Evolutionary conservation across 2,888 invertebrate genomes (phyloP).

Genomic region (Harpalus rufipes): DNA sequence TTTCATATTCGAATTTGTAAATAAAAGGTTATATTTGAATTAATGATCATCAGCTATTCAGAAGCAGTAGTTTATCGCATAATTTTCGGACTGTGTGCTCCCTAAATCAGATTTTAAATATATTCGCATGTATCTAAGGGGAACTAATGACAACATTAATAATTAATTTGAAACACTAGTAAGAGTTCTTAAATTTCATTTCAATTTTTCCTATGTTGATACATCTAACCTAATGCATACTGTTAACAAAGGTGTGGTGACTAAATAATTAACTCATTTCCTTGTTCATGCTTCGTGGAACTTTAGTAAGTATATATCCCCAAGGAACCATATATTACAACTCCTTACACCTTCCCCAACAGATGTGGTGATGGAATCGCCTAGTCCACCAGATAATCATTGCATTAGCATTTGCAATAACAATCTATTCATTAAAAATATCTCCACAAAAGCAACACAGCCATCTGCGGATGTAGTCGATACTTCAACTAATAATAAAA

Average conservation of each 20-base stretch:
- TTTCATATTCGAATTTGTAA: too few relatives aligned
- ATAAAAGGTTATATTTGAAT: too few relatives aligned
- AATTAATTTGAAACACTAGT: too few relatives aligned
- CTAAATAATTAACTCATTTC: conserved; percentile 40
- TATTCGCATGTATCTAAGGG: too few relatives aligned
- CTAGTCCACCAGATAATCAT: conserved; percentile 76
- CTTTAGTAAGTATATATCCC: conserved; percentile 77
- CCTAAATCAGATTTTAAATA: background rate
- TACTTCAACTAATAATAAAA: conserved; percentile 72
- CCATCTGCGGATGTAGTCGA: conserved; percentile 70
- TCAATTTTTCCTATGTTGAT: background rate
- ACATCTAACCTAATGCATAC: background rate
- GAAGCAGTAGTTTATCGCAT: too few relatives aligned
- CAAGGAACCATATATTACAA: conserved; percentile 71
- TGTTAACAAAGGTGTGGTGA: conserved; percentile 29
- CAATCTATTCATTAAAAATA: conserved; percentile 73
- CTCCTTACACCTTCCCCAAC: conserved; percentile 80
- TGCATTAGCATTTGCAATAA: conserved; percentile 77
- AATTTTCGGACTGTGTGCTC: too few relatives aligned
- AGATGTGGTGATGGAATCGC: conserved; percentile 79
- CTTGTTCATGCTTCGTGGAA: conserved; percentile 71
- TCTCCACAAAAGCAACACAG: conserved; percentile 53
- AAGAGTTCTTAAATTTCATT: too few relatives aligned
- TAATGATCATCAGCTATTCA: too few relatives aligned
- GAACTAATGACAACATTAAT: too few relatives aligned